These are phyloP conservation scores for Gopherus flavomarginatus DNA, from an alignment of 2,113 vertebrate species.

Conservation along the genomic window DNA sequence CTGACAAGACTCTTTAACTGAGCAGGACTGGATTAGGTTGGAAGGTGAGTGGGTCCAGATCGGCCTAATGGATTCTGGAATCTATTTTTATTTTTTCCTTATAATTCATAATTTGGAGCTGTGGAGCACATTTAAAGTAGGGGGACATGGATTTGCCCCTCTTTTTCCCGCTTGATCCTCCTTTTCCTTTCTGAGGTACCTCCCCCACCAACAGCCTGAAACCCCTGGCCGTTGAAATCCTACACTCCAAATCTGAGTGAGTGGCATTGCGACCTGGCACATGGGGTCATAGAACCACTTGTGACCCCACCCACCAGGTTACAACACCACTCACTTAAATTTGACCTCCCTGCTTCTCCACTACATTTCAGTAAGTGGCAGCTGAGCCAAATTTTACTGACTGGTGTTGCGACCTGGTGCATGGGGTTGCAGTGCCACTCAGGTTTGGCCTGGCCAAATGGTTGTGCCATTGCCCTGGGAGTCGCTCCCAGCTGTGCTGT, in stretches of 20 bases:
- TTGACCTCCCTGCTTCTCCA: background rate
- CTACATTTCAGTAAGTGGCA: background rate
- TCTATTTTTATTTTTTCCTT: background rate
- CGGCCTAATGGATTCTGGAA: background rate
- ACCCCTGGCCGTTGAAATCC: background rate
- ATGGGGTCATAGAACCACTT: background rate
- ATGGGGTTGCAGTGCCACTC: background rate
- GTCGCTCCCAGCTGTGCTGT: background rate
- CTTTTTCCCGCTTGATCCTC: background rate
- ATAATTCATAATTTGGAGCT: background rate
- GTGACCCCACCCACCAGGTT: background rate
- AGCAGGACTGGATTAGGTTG: background rate
- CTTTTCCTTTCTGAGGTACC: background rate
- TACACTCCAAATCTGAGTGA: background rate
- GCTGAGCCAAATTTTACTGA: background rate
- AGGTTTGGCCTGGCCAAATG: background rate
- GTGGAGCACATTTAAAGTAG: background rate
- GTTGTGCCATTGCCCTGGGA: background rate
- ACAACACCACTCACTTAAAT: background rate
- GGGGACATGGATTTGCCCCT: background rate
- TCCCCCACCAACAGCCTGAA: background rate
- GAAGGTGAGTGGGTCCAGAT: background rate
- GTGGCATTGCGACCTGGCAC: background rate
- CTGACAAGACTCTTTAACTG: background rate
- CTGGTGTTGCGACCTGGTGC: background rate